Evolutionary conservation across 2,113 vertebrate species (phyloP), one percentile per base, ranked within the genome.

Genomic region (Nerophis lumbriciformis): DNA sequence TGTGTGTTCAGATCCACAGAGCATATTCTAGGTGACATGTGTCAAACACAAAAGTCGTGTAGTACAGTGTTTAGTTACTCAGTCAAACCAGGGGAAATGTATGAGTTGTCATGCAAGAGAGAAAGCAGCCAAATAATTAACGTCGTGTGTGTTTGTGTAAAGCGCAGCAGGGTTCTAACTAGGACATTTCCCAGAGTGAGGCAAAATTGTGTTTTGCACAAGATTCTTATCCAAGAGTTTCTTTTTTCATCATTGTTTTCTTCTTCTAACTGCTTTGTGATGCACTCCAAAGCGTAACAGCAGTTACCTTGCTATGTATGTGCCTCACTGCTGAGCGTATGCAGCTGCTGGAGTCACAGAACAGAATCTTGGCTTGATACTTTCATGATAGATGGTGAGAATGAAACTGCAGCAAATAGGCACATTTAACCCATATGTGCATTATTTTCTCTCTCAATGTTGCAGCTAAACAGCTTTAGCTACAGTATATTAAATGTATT

Each of bases 51-150:
- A 19, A 50, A 21, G 15, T 16, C n/a, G 3, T 16, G 49, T 19
- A 19, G 16, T 50, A 16, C 49, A 19, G 49, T 50, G 49, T 16
- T 15, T 6, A 49, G 48, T 16, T n/a, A 49, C n/a, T 3, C 7
- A n/a, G 63, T 54, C 50, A 71, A 76, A 66, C 61, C 69, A 72
- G 64, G 67, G 35, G 15, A 15, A 78, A 62, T 62, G 36, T 65
- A 57, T 16, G n/a, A 16, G 48, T 49, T 49, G 48, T 76, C 48
- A 65, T 64, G 63, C 78, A 53, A 66, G 77, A 54, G 83, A 71
- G 62, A 59, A 68, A 73, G 61, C 77, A 65, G 70, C 56, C 65
- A 75, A 74, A 78, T 84, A 82, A 83, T 88, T 83, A 86, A 77
- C 19, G 38, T 37, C 49, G 42, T 64, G 61, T 75, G 73, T 63